Evolutionary conservation across 2,113 vertebrate genomes (phyloP).

Genomic region (Ceuthmochares aereus): DNA sequence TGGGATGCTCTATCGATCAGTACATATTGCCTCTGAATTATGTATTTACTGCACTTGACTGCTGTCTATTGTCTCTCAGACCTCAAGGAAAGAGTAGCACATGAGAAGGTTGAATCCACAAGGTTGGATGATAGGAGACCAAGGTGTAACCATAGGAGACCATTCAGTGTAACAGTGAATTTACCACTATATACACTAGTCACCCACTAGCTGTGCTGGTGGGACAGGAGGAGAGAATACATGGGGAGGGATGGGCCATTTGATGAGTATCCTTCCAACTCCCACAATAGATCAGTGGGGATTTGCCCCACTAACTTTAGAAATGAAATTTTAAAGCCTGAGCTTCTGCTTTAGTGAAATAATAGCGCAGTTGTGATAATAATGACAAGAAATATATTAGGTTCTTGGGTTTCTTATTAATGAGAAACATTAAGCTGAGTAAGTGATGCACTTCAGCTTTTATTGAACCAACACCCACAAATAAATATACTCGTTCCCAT

Average conservation of each 20-base stretch:
- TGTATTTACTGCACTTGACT: not conserved
- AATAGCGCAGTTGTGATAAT: not conserved
- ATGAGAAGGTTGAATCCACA: not conserved
- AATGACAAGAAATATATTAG: not conserved
- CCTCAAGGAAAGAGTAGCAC: not conserved
- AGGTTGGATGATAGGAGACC: not conserved
- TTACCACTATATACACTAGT: not conserved
- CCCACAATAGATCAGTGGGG: accelerated
- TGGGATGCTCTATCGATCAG: not conserved
- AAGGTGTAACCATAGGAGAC: too few species aligned
- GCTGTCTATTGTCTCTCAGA: not conserved
- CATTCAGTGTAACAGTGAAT: not conserved
- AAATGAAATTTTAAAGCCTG: not conserved
- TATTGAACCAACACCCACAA: conserved; percentile 40
- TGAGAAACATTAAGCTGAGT: conserved; percentile 34
- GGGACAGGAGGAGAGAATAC: not conserved
- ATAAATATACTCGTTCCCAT: conserved; percentile 63
- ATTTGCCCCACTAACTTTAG: not conserved
- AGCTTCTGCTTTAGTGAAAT: not conserved
- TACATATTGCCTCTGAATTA: not conserved
- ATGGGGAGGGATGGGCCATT: accelerated
- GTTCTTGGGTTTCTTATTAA: conserved; percentile 13
- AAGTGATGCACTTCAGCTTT: not conserved
- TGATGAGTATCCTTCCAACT: not conserved
- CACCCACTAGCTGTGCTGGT: accelerated